Conservation (phyloP, 2,888 invertebrate genomes). For the Tetragonisca angustula region DNA sequence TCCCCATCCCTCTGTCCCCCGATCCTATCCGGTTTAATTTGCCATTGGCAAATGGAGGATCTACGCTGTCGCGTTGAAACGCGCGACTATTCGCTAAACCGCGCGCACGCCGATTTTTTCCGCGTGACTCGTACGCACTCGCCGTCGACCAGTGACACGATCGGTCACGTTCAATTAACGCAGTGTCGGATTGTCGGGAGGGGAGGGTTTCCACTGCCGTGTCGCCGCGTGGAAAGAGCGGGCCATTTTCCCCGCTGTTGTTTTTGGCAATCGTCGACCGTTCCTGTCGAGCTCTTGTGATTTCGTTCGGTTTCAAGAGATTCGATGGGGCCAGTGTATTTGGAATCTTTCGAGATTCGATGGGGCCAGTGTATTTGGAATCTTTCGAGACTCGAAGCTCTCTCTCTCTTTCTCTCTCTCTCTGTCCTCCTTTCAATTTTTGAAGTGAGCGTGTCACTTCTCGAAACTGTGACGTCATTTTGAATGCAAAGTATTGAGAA, state of each 20-base stretch:
- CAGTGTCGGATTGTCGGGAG: slow-evolving; percentile 12
- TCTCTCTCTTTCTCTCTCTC: no score
- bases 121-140: slow-evolving; percentile 6
- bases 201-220: not conserved
- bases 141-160: not conserved
- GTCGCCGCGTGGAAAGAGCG: not conserved
- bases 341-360: no score
- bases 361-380: no score
- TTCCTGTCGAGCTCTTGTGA: no score
- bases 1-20: no score
- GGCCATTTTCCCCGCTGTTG: not conserved
- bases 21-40: slow-evolving; percentile 13
- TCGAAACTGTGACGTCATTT: no score
- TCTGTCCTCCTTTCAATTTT: no score
- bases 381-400: no score
- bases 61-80: not conserved
- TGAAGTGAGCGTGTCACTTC: no score
- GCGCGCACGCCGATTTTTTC: slow-evolving; percentile 2
- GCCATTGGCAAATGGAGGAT: slow-evolving; percentile 29
- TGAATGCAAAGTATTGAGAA: no score
- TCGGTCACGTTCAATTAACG: slow-evolving; percentile 19
- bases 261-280: not conserved
- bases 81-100: not conserved
- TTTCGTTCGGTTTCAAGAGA: no score
- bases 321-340: no score